Percentiles rank a stretch among this genome's conserved stretches.
These are phyloP conservation scores for Phymastichus coffea DNA, from an alignment of 1,140 invertebrate genomes.

Conservation along the genomic window DNA sequence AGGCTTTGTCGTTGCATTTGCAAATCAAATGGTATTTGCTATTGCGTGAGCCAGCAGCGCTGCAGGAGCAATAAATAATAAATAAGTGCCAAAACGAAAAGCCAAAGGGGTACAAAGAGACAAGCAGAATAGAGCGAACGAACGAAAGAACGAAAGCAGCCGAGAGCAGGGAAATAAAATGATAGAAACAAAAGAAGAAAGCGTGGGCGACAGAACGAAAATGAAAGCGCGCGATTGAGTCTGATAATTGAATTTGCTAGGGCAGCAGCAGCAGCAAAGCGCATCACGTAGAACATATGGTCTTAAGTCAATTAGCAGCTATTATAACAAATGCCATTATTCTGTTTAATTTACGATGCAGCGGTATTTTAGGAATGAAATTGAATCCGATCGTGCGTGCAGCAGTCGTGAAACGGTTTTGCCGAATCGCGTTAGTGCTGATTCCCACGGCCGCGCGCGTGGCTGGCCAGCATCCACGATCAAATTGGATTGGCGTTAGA, in stretches of 20 bases:
- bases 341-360: background rate
- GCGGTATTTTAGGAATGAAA: background rate
- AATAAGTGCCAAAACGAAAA: no score
- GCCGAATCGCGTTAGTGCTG: background rate
- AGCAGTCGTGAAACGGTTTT: background rate
- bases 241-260: background rate
- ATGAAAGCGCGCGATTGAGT: background rate
- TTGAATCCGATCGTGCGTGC: background rate
- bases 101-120: no score
- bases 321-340: constrained; percentile 6
- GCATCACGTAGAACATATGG: background rate
- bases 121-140: no score
- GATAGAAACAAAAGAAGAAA: no score
- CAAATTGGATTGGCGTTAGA: background rate
- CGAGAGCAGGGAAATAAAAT: no score
- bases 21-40: no score
- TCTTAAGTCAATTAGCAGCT: constrained; percentile 1
- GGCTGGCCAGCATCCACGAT: background rate
- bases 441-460: background rate
- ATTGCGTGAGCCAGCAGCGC: no score
- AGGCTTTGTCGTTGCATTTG: no score
- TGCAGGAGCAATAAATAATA: no score
- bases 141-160: no score
- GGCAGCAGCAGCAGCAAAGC: no score
- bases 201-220: no score